Evolutionary conservation across 2,113 vertebrate species (phyloP).

Genomic region (Phasianus colchicus): DNA sequence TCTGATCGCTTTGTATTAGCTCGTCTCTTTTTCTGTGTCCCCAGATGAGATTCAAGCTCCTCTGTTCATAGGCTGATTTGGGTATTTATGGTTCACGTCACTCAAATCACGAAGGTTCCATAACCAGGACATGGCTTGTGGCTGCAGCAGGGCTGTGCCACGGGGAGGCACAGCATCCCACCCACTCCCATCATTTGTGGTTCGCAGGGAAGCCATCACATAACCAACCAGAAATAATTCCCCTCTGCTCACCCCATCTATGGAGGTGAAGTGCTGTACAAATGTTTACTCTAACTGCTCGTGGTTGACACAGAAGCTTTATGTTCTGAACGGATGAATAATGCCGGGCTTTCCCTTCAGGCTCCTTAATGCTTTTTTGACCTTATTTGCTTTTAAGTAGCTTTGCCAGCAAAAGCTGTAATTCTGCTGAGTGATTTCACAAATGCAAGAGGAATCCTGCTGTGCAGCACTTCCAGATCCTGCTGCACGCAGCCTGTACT

Average conservation of each 20-base stretch:
- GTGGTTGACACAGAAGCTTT: background rate
- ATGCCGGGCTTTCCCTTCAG: background rate
- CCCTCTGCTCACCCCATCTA: background rate
- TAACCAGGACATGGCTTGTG: too few relatives aligned
- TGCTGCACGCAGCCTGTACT: slow-evolving; percentile 18
- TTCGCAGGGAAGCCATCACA: background rate
- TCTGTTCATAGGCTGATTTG: background rate
- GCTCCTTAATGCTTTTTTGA: slow-evolving; percentile 58
- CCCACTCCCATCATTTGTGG: background rate
- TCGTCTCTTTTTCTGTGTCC: background rate
- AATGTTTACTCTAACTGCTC: slow-evolving; percentile 38
- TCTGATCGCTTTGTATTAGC: background rate
- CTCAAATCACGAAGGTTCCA: background rate
- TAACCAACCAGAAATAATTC: background rate
- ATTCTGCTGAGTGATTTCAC: slow-evolving; percentile 60
- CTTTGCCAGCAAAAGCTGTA: slow-evolving; percentile 51
- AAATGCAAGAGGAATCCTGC: slow-evolving; percentile 7
- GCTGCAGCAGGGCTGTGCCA: too few relatives aligned
- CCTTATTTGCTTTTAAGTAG: slow-evolving; percentile 62
- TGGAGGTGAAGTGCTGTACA: background rate
- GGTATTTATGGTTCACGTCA: background rate
- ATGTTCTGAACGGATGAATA: slow-evolving; percentile 1
- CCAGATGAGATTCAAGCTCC: background rate
- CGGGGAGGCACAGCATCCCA: too few relatives aligned
- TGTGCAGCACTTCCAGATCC: slow-evolving; percentile 20